Percentiles rank a stretch among this genome's conserved stretches.
Conservation (phyloP, 2,113 vertebrate species). For the Atlantisia rogersi region DNA sequence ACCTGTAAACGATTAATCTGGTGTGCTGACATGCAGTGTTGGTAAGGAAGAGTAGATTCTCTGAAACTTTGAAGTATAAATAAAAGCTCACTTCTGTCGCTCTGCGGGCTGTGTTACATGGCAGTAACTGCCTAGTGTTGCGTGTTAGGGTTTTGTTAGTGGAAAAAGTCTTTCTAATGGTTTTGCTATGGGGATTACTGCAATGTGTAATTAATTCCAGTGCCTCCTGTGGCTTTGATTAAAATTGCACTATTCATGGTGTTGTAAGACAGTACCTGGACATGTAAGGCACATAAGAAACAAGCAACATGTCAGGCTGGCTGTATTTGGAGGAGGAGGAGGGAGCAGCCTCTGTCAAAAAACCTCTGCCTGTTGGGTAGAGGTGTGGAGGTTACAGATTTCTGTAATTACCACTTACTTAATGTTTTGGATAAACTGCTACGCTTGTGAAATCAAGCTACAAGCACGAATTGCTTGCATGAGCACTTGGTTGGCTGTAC, state of each 20-base stretch:
- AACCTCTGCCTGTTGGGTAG: not conserved
- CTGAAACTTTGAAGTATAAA: not conserved
- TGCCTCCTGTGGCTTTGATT: conserved; percentile 27
- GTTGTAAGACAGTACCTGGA: not conserved
- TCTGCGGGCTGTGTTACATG: not conserved
- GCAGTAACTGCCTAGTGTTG: not conserved
- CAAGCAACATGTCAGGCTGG: not conserved
- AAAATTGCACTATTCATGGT: not conserved
- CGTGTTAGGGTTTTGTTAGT: not conserved
- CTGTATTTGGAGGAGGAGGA: not conserved
- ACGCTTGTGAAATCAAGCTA: not conserved
- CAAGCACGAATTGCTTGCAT: accelerated
- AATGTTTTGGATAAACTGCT: not conserved
- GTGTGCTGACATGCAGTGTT: not conserved
- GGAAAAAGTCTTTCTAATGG: not conserved
- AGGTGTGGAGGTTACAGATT: not conserved
- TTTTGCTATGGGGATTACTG: conserved; percentile 21
- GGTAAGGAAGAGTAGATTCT: not conserved
- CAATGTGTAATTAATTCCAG: conserved; percentile 31
- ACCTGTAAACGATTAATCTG: not conserved
- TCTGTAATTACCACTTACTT: not conserved
- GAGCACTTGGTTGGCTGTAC: not conserved
- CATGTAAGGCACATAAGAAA: not conserved
- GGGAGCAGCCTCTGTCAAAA: not conserved
- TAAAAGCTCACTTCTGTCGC: not conserved